These are phyloP conservation scores for Rhopilema esculentum DNA, from an alignment of 30 jellyfish, hydroid and myxozoan genomes.

Conservation along the genomic window DNA sequence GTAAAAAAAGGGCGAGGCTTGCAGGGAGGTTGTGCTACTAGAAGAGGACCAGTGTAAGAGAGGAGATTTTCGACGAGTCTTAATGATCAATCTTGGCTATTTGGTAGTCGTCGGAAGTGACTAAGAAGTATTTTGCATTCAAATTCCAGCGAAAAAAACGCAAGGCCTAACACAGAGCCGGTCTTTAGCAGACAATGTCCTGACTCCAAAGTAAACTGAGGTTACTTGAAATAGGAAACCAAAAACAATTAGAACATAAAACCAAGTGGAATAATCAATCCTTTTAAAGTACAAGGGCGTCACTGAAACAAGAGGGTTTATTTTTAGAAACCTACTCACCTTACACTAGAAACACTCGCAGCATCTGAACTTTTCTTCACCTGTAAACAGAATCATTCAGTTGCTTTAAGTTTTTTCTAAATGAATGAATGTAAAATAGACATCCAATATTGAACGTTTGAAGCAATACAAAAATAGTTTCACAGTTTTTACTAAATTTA, in stretches of 20 bases:
- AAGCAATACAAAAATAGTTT: too few species aligned
- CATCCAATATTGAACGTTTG: too few species aligned
- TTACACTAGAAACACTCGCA: conserved; percentile 74
- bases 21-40: too few species aligned
- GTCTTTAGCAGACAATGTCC: too few species aligned
- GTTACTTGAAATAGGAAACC: not conserved
- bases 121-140: not conserved
- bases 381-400: too few species aligned
- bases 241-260: not conserved
- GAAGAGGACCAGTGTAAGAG: too few species aligned
- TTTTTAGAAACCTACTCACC: conserved; percentile 35
- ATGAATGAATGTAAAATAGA: too few species aligned
- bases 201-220: not conserved
- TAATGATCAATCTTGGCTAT: too few species aligned
- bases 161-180: not conserved
- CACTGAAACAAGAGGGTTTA: not conserved
- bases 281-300: not conserved
- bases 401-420: too few species aligned
- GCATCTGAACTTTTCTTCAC: conserved; percentile 69
- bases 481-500: too few species aligned
- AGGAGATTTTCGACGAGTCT: too few species aligned
- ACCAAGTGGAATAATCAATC: not conserved
- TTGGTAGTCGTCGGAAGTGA: not conserved
- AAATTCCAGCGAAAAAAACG: not conserved
- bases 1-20: too few species aligned